phyloP scores from a whole-genome alignment of 2,797 vertebrate species.

The Acanthiza pusilla region DNA sequence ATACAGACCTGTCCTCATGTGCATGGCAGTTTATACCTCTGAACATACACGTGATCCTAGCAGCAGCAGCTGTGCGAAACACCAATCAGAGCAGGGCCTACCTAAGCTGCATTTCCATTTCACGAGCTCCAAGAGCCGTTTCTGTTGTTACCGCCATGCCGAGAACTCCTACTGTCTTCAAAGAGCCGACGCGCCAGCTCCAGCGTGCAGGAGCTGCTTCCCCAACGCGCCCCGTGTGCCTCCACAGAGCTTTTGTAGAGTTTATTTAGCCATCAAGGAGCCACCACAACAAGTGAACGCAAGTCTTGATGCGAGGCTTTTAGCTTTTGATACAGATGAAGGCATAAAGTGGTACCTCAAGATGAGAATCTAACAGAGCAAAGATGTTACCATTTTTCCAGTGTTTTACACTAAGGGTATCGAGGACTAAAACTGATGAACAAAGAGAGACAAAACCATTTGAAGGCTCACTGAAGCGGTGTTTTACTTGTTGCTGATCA shows the following conservation, averaged over 20 bases:
- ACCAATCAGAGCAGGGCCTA: neutral
- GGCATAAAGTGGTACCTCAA: neutral
- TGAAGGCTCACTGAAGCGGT: neutral
- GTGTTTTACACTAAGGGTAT: neutral
- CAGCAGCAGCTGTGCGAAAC: neutral
- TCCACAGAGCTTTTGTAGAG: neutral
- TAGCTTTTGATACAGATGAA: conserved; percentile 25
- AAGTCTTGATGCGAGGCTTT: neutral
- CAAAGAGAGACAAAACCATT: neutral
- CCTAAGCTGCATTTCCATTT: neutral
- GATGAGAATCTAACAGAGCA: neutral
- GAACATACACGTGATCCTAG: rapidly evolving
- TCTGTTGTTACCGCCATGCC: neutral
- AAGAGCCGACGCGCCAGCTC: neutral
- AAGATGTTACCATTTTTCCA: neutral
- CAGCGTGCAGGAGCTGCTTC: neutral
- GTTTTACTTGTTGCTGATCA: neutral
- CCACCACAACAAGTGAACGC: neutral
- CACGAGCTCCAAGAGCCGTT: neutral
- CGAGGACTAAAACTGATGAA: neutral
- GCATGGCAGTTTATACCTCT: neutral
- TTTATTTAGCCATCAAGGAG: conserved; percentile 7
- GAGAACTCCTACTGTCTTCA: conserved; percentile 24
- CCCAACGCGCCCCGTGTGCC: neutral
- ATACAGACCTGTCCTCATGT: neutral